Evolutionary conservation across 2,797 vertebrate genomes (phyloP).

Genomic region (Myiotriccus ornatus): DNA sequence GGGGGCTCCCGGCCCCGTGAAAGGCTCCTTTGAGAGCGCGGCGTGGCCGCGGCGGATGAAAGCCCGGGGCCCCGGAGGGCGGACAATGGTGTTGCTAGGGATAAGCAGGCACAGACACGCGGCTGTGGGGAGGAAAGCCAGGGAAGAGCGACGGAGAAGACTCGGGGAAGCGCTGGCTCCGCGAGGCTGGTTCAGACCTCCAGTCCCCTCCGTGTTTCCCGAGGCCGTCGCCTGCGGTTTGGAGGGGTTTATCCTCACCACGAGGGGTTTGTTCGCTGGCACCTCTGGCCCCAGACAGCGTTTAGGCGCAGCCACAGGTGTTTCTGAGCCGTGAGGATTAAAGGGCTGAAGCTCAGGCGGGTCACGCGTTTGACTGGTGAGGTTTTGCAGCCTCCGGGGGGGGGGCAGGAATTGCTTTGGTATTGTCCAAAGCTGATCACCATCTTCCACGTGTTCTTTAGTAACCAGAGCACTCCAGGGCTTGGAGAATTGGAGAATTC

Average conservation of each 20-base stretch:
- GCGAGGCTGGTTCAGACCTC: fast-evolving
- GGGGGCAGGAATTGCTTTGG: fast-evolving
- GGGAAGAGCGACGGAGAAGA: not conserved
- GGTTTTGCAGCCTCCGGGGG: fast-evolving
- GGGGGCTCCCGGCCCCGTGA: fast-evolving
- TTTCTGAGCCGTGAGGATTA: not conserved
- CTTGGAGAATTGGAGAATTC: not conserved
- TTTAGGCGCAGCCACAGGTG: fast-evolving
- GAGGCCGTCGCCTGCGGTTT: not conserved
- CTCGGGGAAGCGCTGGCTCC: fast-evolving
- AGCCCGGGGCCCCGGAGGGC: fast-evolving
- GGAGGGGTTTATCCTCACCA: fast-evolving
- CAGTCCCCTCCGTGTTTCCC: not conserved
- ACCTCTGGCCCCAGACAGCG: fast-evolving
- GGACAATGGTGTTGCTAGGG: not conserved
- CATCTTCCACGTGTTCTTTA: fast-evolving
- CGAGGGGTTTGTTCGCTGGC: fast-evolving
- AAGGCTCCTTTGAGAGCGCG: not conserved
- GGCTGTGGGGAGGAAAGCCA: not conserved
- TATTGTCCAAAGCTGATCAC: not conserved
- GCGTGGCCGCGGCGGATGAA: not conserved
- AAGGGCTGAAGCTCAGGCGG: not conserved
- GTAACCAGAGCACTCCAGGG: not conserved
- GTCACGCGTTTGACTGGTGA: not conserved
- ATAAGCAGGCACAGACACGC: not conserved